Conservation (phyloP, 2,888 invertebrate species). For the Thelaira solivaga region DNA sequence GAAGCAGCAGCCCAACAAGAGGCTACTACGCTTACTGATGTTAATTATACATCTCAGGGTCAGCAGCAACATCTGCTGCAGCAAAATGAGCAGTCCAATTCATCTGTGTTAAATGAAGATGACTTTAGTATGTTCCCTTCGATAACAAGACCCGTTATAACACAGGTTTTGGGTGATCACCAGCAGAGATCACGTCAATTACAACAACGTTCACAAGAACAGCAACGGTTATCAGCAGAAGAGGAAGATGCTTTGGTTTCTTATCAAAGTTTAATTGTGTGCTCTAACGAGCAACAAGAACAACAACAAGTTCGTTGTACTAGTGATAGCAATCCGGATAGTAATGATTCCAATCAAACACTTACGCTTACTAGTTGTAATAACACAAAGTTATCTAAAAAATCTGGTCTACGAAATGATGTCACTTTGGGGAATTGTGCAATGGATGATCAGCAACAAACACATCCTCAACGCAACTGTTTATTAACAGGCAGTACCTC, state of each 20-base stretch:
- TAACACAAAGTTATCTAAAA: constrained; percentile 62
- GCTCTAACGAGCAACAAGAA: constrained; percentile 59
- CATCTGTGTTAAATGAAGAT: constrained; percentile 64
- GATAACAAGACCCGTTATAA: constrained; percentile 71
- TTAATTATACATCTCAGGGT: constrained; percentile 65
- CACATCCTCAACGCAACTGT: constrained; percentile 48
- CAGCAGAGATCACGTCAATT: constrained; percentile 28
- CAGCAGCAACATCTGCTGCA: constrained; percentile 43
- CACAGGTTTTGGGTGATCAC: constrained; percentile 63
- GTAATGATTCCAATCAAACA: constrained; percentile 67
- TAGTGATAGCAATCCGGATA: constrained; percentile 64
- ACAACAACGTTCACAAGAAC: constrained; percentile 53
- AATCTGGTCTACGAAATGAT: constrained; percentile 74
- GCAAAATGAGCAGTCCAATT: constrained; percentile 35
- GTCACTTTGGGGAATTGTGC: constrained; percentile 76
- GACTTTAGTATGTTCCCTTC: constrained; percentile 69
- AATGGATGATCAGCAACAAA: constrained; percentile 69
- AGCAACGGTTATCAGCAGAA: constrained; percentile 34
- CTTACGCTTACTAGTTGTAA: constrained; percentile 69
- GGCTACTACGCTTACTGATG: constrained; percentile 40
- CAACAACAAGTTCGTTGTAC: constrained; percentile 56
- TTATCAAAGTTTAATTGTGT: constrained; percentile 61
- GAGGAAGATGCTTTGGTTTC: constrained; percentile 52
- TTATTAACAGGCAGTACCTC: constrained; percentile 56
- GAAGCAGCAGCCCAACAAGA: constrained; percentile 72